Evolutionary conservation across 2,888 invertebrate species (phyloP), one percentile per base, ranked within the genome.

Genomic region (Cactoblastis cactorum): DNA sequence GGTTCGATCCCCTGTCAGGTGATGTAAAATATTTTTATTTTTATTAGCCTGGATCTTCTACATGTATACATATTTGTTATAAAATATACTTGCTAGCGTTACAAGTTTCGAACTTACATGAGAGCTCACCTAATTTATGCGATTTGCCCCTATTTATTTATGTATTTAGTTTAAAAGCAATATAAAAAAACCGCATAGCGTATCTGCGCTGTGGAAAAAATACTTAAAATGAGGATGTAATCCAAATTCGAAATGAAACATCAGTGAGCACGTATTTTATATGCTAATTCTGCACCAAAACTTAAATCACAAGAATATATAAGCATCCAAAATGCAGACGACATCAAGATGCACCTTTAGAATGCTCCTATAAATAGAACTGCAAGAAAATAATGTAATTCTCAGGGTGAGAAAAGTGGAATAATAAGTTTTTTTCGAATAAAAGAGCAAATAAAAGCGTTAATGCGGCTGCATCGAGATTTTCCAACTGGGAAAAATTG

Each of bases 401-500:
- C 77, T 70, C 66, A 68, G 77, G 72, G 73, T 77, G 76, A 80
- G 74, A 74, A 77, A 78, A 82, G 74, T 77, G 77, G 80, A 85
- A 86, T 85, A 83, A 86, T 84, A 83, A 81, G 80, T 84, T 83
- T 85, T 79, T 82, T 79, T 59, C 77, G 71, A 78, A 77, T 80
- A 83, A 80, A 69, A 79, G 77, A 80, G 72, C 79, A 83, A 86
- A 84, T 84, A 83, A 81, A 81, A 81, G 77, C 80, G 74, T 77
- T 83, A 86, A 85, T 81, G 83, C 80, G 78, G 81, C 84, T 81
- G 80, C 86, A 86, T 85, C 82, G 86, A 81, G 83, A 83, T 83
- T 82, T 83, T 80, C 75, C 80, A 71, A 75, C 77, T 77, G 78
- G 77, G 75, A 80, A 81, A 84, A 85, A 83, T 81, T 81, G 80